Evolutionary conservation across 2,113 vertebrate genomes (phyloP), one percentile per base, ranked within the genome.

Genomic region (Muscicapa adusta): DNA sequence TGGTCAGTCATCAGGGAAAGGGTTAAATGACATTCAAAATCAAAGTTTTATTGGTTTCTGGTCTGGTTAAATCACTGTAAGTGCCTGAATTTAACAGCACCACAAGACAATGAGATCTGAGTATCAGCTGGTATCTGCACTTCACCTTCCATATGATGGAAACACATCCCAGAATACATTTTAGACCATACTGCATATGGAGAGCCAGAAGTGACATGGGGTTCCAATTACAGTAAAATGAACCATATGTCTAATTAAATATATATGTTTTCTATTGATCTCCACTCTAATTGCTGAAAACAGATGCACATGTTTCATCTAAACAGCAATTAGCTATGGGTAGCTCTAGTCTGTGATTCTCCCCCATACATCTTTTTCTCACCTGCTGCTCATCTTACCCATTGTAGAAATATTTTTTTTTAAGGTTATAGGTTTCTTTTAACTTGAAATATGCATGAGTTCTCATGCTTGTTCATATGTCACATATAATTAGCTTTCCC

Each of bases 201-300:
- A 93, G 62, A 94, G 62, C 84, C 93, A 97, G 86, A 91, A 97
- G 85, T 94, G 77, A 91, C 87, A 97, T 73, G 53, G 58, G 85
- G 66, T 94, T 97, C 74, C 78, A 97, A 94, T 96, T 92, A 94
- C 25, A 85, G 62, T 97, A 95, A 97, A 94, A 87, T 25, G 91
- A 97, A 98, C 86, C 97, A 96, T 38, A 96, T 93, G 95, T 54
- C 91, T 95, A 96, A 97, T 97, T 96, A 96, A 97, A 97, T 85
- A 91, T 96, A 58, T 94, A 85, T 91, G 89, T 88, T 97, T 96
- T 95, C 88, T 94, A 94, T 92, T 95, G 95, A 94, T 95, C 81
- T 95, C 51, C 68, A 38, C 36, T 65, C 71, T 97, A 96, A 97
- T 95, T 96, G 92, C 88, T 95, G 67, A 97, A 97, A 97, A 96